Conservation (phyloP, 1,140 invertebrate species). For the Adoxophyes honmai region DNA sequence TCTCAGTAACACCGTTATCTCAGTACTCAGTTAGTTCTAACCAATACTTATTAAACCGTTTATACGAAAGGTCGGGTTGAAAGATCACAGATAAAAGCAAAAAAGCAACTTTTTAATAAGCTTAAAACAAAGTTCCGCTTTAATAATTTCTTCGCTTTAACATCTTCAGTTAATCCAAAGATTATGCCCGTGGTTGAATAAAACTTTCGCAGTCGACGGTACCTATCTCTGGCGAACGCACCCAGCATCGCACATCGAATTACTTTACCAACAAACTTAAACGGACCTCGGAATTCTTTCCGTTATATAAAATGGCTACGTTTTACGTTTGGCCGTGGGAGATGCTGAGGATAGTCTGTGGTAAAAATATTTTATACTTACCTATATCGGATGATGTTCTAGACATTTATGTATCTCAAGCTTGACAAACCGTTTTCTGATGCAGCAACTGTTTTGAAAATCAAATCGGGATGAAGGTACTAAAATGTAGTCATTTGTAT, state of each 20-base stretch:
- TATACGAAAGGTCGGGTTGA: not conserved
- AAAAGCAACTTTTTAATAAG: conserved; percentile 36
- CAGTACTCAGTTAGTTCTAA: too few relatives aligned
- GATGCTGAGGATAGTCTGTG: too few relatives aligned
- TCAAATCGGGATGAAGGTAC: too few relatives aligned
- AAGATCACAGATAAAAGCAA: conserved; percentile 3
- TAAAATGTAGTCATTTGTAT: too few relatives aligned
- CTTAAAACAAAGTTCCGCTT: conserved; percentile 43
- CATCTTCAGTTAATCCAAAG: conserved; percentile 35
- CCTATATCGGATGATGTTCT: too few relatives aligned
- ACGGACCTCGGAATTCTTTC: conserved; percentile 6
- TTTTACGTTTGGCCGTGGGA: not conserved
- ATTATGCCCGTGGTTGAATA: conserved; percentile 29
- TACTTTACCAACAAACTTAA: conserved; percentile 13
- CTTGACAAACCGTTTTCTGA: too few relatives aligned
- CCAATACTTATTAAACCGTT: too few relatives aligned
- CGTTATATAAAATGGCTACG: not conserved
- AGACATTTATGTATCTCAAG: too few relatives aligned
- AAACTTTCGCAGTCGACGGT: conserved; percentile 28
- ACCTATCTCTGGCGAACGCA: conserved; percentile 16
- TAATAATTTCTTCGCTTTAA: conserved; percentile 43
- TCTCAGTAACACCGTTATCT: too few relatives aligned
- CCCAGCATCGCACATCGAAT: not conserved
- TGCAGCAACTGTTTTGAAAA: too few relatives aligned
- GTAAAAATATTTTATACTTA: too few relatives aligned